Evolutionary conservation across 2,888 invertebrate species (phyloP), one percentile per base, ranked within the genome.

Genomic region (Drosophila peninsularis): DNA sequence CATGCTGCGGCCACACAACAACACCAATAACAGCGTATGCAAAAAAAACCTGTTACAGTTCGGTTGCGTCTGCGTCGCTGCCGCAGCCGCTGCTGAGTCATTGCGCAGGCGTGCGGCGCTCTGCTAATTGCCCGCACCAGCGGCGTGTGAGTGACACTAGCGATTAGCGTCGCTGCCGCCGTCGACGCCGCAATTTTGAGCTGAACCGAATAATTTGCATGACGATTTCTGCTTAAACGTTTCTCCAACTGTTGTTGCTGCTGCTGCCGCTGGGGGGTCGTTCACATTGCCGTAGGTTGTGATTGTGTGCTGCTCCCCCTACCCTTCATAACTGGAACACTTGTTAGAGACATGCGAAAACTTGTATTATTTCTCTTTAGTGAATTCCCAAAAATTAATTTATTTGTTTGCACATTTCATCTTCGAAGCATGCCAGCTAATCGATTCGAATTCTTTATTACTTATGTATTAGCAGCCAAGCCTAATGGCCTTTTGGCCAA

Each of bases 171-270:
- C 57, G 49, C 52, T 27, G 63, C 34, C 64, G 45, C 21, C 13
- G 56, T 37, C 45, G 73, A 47, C 37, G 65, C 47, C 54, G 21
- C 61, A 19, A 17, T 37, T 36, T 24, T 45, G 57, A 71, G 62
- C 60, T 78, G 80, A 88, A 78, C 69, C 80, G 65, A 75, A 87
- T 77, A 82, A 86, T 86, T 89, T 86, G 82, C 85, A 89, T 85
- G 58, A 61, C 61, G 57, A 60, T 69, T 47, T 73, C 10, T 10
- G 45, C 52, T 67, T 44, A 55, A 58, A 42, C 47, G 53, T 44
- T 63, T 52, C 75, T 39, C 32, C 24, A 52, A 34, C 44, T 52
- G 27, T 44, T 65, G 17, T 45, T 56, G 56, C 36, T 65, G 41
- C 14, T 60, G 44, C 34, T 64, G 50, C 44, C n/a, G n/a, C n/a